These are phyloP conservation scores for Manis javanica DNA, from an alignment of 2,797 vertebrate genomes.

Conservation along the genomic window DNA sequence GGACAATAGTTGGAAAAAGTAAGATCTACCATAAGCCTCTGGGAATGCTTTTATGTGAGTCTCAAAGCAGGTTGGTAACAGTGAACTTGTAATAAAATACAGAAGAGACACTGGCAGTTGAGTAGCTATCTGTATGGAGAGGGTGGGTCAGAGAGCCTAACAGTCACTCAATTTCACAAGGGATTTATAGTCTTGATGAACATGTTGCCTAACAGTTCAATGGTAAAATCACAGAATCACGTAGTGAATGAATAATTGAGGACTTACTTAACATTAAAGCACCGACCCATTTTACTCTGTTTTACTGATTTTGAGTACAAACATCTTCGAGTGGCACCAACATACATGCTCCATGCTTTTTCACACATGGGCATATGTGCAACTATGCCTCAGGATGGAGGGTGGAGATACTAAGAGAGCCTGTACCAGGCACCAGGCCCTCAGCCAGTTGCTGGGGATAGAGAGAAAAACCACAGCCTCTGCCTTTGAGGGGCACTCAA, in stretches of 20 bases:
- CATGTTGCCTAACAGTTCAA: neutral
- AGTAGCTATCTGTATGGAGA: neutral
- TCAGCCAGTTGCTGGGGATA: neutral
- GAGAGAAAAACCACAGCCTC: neutral
- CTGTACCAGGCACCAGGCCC: neutral
- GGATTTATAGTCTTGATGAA: neutral
- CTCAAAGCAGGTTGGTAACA: neutral
- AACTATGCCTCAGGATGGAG: neutral
- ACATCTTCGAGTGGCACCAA: neutral
- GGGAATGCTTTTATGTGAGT: neutral
- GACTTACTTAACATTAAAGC: neutral
- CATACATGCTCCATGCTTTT: neutral
- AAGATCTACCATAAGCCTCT: neutral
- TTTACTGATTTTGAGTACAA: neutral
- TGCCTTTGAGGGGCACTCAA: neutral
- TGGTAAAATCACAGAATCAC: neutral
- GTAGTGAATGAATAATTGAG: neutral
- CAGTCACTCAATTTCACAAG: neutral
- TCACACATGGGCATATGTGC: neutral
- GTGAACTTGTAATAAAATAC: neutral
- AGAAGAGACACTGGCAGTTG: neutral
- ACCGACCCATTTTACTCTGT: neutral
- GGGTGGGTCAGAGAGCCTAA: neutral
- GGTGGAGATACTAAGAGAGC: neutral
- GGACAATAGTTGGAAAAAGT: constrained; percentile 1